phyloP scores from a whole-genome alignment of 2,113 vertebrate genomes.

The Rostratula benghalensis region DNA sequence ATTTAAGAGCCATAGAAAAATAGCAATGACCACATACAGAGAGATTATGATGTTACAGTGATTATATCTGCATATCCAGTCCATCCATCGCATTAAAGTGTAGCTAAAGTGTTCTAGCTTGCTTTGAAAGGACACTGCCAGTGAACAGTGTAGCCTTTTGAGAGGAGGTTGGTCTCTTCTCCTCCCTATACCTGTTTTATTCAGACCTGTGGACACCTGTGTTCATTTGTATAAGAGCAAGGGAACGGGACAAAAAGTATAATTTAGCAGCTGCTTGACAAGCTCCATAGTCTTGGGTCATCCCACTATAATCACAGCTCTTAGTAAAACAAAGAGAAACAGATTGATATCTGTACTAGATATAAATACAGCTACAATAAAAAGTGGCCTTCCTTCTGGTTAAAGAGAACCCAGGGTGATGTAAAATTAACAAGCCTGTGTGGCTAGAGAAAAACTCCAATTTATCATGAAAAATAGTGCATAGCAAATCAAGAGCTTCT shows the following conservation, averaged over 20 bases:
- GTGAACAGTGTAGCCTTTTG: neutral
- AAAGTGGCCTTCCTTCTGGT: neutral
- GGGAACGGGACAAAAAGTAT: neutral
- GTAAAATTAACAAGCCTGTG: neutral
- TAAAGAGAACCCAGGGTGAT: neutral
- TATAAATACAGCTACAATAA: neutral
- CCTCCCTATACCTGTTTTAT: neutral
- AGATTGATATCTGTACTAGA: neutral
- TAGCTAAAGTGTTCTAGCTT: neutral
- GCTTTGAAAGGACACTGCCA: neutral
- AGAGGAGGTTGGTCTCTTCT: neutral
- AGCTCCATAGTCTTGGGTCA: neutral
- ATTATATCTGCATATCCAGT: neutral
- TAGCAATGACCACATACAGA: neutral
- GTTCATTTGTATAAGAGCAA: neutral
- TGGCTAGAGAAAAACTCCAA: neutral
- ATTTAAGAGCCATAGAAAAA: neutral
- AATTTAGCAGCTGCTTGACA: neutral
- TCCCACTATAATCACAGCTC: neutral
- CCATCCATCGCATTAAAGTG: neutral
- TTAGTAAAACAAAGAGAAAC: neutral
- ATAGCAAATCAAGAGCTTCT: neutral
- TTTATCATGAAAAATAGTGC: neutral
- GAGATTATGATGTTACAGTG: neutral
- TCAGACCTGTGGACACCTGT: neutral